Evolutionary conservation across 2,797 vertebrate genomes (phyloP), one percentile per base, ranked within the genome.

Genomic region (Eremophila alpestris): DNA sequence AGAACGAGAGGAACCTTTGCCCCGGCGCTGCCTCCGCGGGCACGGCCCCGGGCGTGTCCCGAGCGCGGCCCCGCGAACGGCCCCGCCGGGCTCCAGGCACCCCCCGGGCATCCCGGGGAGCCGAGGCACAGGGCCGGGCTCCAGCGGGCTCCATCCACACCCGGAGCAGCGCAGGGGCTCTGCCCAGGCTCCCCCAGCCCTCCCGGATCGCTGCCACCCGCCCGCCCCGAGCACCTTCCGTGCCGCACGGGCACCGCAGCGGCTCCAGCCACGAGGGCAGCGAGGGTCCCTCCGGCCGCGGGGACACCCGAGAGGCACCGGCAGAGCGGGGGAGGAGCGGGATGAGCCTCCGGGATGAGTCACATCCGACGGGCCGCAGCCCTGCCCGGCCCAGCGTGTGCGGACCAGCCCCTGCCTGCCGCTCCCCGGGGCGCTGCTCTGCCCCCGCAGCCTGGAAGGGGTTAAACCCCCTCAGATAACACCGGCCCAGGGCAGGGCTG

Each of bases 131-230:
- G 51, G 10, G 3, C 41, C 26, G 34, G 4, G 13, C 0, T 13
- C 2, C 2, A 6, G 49, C 0, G 7, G 70, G 75, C 26, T 83
- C 60, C 22, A 1, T 32, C 19, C 5, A 0, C 0, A 2, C 8
- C 9, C 1, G 29, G 30, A 64, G n/a, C 30, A 0, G 9, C 5
- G 18, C 63, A 3, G 78, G 34, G 15, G 45, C 62, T 36, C 60
- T 7, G 70, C 54, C 82, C 11, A 49, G 51, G n/a, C 23, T 46
- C 62, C 32, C 62, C 13, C 22, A 43, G 38, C 51, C 59, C 34
- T 20, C 56, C 29, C 40, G 58, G 48, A 0, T 5, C 40, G 68
- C 80, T 29, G 67, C 40, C 67, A 1, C 22, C 67, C 16, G 13
- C 70, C 59, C 68, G 14, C 41, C 41, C 58, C 70, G 16, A 21